Evolutionary conservation across 2,797 vertebrate species (phyloP).

Genomic region (Acridotheres tristis): DNA sequence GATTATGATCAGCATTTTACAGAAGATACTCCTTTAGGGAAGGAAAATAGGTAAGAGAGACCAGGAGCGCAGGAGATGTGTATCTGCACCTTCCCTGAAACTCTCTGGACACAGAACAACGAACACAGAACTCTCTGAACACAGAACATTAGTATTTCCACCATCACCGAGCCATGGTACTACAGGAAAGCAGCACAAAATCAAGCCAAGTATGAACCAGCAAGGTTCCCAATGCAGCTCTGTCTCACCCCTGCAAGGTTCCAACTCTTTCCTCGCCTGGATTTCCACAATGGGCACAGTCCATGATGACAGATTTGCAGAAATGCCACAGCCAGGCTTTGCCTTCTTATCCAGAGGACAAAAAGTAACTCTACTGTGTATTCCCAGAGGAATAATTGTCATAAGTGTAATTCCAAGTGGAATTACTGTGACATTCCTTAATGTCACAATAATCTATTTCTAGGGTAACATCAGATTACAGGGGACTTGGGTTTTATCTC

Average conservation of each 20-base stretch:
- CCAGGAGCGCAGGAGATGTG: too few relatives aligned
- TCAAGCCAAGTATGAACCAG: not conserved
- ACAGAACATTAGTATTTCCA: rapidly evolving
- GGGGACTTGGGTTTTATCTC: not conserved
- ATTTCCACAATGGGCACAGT: not conserved
- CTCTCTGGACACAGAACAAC: not conserved
- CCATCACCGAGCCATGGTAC: rapidly evolving
- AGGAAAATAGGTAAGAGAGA: not conserved
- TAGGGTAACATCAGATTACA: not conserved
- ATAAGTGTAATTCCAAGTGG: too few relatives aligned
- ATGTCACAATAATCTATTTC: not conserved
- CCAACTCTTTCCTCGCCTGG: rapidly evolving
- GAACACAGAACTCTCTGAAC: not conserved
- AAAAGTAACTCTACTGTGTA: not conserved
- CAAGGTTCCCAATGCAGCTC: rapidly evolving
- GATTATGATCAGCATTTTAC: not conserved
- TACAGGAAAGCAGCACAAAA: not conserved
- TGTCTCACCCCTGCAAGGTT: rapidly evolving
- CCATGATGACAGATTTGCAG: not conserved
- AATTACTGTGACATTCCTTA: not conserved
- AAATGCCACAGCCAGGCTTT: not conserved
- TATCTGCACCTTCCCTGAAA: not conserved
- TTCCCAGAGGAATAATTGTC: too few relatives aligned
- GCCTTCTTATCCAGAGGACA: not conserved
- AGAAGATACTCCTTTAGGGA: not conserved